Evolutionary conservation across 2,797 vertebrate genomes (phyloP).

Genomic region (Fratercula arctica): DNA sequence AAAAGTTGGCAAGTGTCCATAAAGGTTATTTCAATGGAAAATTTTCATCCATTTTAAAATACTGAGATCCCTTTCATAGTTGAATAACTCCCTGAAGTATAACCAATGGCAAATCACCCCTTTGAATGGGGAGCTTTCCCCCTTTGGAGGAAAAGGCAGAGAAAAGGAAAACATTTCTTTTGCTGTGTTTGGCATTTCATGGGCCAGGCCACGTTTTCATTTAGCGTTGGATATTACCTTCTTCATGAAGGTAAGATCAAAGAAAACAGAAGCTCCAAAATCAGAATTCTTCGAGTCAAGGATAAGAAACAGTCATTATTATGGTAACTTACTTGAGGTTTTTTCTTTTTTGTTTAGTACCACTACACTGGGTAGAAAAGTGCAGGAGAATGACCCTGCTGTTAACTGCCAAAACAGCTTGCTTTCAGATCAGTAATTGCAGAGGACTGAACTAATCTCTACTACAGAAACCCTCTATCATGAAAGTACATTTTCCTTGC

Average conservation of each 20-base stretch:
- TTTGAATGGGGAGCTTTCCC: background rate
- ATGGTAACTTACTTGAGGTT: background rate
- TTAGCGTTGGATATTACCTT: slow-evolving; percentile 2
- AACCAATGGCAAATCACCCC: background rate
- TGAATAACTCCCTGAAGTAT: background rate
- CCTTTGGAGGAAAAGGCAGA: slow-evolving; percentile 1
- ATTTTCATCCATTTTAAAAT: background rate
- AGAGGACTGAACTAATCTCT: background rate
- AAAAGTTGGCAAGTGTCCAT: background rate
- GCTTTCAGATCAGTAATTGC: background rate
- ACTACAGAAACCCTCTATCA: background rate
- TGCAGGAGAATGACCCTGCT: background rate
- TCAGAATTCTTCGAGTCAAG: background rate
- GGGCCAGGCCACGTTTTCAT: background rate
- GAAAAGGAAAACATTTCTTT: slow-evolving; percentile 38
- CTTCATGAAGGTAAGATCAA: background rate
- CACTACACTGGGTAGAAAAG: background rate
- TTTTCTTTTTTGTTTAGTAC: background rate
- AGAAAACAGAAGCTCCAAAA: background rate
- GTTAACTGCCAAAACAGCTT: background rate
- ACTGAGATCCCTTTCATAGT: background rate
- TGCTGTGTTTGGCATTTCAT: slow-evolving; percentile 31
- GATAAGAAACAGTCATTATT: background rate
- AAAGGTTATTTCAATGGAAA: slow-evolving; percentile 13
- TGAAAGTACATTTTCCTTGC: background rate